phyloP scores from a whole-genome alignment of 2,888 invertebrate species.

The Spialia ferax region DNA sequence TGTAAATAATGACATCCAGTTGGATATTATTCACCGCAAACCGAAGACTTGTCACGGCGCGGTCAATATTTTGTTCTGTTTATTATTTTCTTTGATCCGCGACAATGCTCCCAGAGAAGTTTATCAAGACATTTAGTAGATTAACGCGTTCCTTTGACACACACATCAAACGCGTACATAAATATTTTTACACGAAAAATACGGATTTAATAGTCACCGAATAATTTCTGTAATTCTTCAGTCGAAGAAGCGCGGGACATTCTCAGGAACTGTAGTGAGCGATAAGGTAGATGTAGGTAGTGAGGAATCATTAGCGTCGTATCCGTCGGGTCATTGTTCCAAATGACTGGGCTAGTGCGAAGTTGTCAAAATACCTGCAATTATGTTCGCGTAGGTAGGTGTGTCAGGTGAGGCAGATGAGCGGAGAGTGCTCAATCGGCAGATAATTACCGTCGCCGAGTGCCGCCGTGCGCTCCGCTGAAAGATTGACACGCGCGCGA shows the following conservation, averaged over 20 bases:
- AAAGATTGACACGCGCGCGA: constrained; percentile 72
- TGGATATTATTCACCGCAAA: constrained; percentile 69
- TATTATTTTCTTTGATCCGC: constrained; percentile 77
- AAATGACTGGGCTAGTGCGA: constrained; percentile 63
- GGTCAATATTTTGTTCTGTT: constrained; percentile 77
- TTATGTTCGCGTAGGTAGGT: constrained; percentile 66
- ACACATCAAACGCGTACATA: constrained; percentile 73
- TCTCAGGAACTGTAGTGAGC: constrained; percentile 40
- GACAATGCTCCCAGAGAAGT: constrained; percentile 65
- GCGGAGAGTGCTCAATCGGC: constrained; percentile 59
- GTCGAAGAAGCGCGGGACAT: constrained; percentile 46
- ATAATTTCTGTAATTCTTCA: constrained; percentile 53
- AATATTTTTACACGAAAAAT: constrained; percentile 58
- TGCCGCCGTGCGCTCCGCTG: constrained; percentile 59
- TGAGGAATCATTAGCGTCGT: constrained; percentile 45
- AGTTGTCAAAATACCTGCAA: constrained; percentile 73
- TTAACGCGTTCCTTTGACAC: constrained; percentile 62
- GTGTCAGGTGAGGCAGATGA: constrained; percentile 53
- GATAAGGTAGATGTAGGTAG: constrained; percentile 26
- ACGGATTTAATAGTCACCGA: constrained; percentile 63
- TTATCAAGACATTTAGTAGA: constrained; percentile 69
- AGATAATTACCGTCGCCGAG: constrained; percentile 74
- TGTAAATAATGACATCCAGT: constrained; percentile 55
- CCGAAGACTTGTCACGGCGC: constrained; percentile 69
- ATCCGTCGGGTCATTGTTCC: constrained; percentile 56